Evolutionary conservation across 2,113 vertebrate genomes (phyloP), one percentile per base, ranked within the genome.

Genomic region (Dicaeum eximium): DNA sequence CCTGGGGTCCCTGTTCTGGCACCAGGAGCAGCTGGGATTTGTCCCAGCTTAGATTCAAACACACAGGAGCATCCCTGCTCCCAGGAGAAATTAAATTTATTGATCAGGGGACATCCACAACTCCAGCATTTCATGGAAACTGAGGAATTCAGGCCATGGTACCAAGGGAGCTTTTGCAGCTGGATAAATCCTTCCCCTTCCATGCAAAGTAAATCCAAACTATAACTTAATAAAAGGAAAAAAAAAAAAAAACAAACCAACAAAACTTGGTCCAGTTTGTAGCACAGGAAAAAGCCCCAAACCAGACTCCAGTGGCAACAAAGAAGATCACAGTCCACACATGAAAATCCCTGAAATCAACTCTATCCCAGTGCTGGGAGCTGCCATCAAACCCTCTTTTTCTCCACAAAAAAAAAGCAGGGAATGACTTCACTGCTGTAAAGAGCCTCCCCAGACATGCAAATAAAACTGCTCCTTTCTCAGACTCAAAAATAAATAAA

Each of bases 1-100:
- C 2, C 30, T 5, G 0, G n/a, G 37, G 10, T 56, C 66, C 50
- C 9, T 0, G 30, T 11, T 0, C 0, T 5, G 61, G 27, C 19
- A 24, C 7, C 17, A 3, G 30, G 10, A 42, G 2, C 19, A 31
- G 61, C 47, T 54, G 14, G 57, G 11, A 10, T 24, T 45, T 24
- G 45, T n/a, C 33, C 42, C 45, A 14, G 57, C 25, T 30, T 7
- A 10, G 81, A 64, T 1, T 17, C 38, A 21, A 9, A 7, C 33
- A 3, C 57, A 3, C 5, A 23, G 33, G 5, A 14, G 7, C 56
- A 6, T 8, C 37, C 25, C 74, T 37, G 73, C 78, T 78, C 56
- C 57, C 35, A 20, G 15, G 2, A 2, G 0, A 16, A 33, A 42
- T 3, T 1, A 33, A 31, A 33, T 9, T 5, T 38, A 38, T 38